Conservation (phyloP, 2,113 vertebrate species). For the Bungarus multicinctus region DNA sequence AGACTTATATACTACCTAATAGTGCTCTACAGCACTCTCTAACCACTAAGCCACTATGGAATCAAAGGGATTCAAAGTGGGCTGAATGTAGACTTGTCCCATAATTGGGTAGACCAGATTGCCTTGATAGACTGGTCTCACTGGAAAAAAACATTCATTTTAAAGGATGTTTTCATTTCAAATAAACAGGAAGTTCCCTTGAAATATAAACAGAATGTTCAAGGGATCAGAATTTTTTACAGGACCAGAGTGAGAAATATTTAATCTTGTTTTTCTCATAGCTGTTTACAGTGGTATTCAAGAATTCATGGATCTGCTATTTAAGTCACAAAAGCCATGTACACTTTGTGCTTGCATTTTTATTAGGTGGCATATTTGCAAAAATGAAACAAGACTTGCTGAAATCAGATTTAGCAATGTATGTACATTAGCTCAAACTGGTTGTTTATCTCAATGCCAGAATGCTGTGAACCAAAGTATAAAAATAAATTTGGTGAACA, state of each 20-base stretch:
- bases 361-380: background rate
- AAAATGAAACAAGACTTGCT: background rate
- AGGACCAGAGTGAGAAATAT: background rate
- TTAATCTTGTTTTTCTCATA: background rate
- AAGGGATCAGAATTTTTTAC: background rate
- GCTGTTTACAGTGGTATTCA: background rate
- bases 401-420: background rate
- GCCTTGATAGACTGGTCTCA: no score
- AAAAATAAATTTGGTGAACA: background rate
- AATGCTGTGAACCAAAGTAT: background rate
- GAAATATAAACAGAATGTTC: background rate
- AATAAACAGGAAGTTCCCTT: background rate
- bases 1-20: no score
- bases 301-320: background rate
- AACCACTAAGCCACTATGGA: no score
- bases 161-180: no score
- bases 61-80: background rate
- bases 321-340: background rate
- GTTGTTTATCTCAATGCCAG: background rate
- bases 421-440: background rate
- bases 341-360: background rate
- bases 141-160: no score
- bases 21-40: no score
- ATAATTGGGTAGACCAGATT: no score
- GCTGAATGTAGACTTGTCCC: background rate